Evolutionary conservation across 2,888 invertebrate species (phyloP), one percentile per base, ranked within the genome.

Genomic region (Melangyna quadrimaculata): DNA sequence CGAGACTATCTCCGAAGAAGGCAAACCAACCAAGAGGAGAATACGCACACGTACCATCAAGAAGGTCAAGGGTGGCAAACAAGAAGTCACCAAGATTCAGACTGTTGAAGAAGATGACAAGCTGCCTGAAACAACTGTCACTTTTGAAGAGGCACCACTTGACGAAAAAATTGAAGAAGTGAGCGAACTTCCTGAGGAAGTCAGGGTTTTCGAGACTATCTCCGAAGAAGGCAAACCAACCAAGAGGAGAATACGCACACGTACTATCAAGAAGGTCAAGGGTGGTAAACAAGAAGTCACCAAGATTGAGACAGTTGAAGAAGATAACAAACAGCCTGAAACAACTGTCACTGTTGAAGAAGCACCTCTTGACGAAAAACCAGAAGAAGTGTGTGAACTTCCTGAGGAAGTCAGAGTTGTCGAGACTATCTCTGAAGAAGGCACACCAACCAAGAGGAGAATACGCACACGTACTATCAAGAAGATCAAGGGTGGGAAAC

Each of bases 281-380:
- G 79, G 79, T 3, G 79, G 69, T 61, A 80, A 74, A 35, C 74
- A 80, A 53, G 79, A 80, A 63, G 74, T 80, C 53, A 80, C 79
- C 24, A 80, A 69, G 37, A 80, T 80, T 12, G 69, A 80, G 17
- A 80, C 79, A 6, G 69, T 80, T 17, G 79, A 80, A 43, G 74
- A 80, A 35, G 79, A 80, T 29, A 69, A 74, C 57, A 80, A 74
- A 14, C 51, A 61, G 8, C 79, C 79, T 32, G 79, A 80, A 53
- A 80, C 74, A 43, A 74, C 74, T 14, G 69, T 74, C 0, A 80
- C 79, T 0, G 69, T 80, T 45, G 74, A 69, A 45, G 79, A 80
- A 27, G 17, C 14, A 7, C 69, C 79, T 3, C 61, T 80, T 0
- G 59, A 79, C 1, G 72, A 79, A 19, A 67, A 72, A n/a, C 72